Evolutionary conservation across 2,113 vertebrate species (phyloP), one percentile per base, ranked within the genome.

Genomic region (Grammomys dolichurus): DNA sequence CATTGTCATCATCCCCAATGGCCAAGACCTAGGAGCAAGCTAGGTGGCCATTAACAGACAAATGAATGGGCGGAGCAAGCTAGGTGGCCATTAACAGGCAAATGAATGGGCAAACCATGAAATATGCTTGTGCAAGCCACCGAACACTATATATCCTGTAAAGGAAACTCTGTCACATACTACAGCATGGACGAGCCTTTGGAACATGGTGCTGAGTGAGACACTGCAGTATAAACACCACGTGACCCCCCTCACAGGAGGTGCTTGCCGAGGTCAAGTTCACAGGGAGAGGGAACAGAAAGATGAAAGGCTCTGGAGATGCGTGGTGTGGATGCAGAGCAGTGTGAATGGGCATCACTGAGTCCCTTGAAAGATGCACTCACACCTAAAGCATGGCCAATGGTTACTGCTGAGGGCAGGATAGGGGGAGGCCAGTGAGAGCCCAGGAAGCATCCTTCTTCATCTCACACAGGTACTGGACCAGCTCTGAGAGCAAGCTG

Each of bases 381-480:
- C n/a, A 14, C 0, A 76, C 56, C 48, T 36, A 14, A 2, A 46
- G n/a, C 7, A 16, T 43, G 17, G 14, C 36, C 70, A 28, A 3
- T 17, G 2, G 17, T 48, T 22, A 17, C 11, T 85, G 11, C 56
- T 84, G 46, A 56, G 33, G 36, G n/a, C 26, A 77, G 58, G 24
- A 22, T 54, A 51, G 33, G 12, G 9, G 16, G 7, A 22, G 33
- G 40, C 3, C 7, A 40, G 13, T 2, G n/a, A 89, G 80, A 40
- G 11, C 54, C 7, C 65, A 36, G 14, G 9, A 40, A 24, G 0
- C 1, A 5, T 46, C 20, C 2, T 17, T 82, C 63, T 80, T 16
- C 0, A 54, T 8, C 60, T 46, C 22, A 2, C 17, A 7, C 2
- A 24, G 28, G 11, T 13, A 0, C 31, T 48, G 26, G 22, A 16